Conservation (phyloP, 2,113 vertebrate genomes). For the Muntiacus reevesi region DNA sequence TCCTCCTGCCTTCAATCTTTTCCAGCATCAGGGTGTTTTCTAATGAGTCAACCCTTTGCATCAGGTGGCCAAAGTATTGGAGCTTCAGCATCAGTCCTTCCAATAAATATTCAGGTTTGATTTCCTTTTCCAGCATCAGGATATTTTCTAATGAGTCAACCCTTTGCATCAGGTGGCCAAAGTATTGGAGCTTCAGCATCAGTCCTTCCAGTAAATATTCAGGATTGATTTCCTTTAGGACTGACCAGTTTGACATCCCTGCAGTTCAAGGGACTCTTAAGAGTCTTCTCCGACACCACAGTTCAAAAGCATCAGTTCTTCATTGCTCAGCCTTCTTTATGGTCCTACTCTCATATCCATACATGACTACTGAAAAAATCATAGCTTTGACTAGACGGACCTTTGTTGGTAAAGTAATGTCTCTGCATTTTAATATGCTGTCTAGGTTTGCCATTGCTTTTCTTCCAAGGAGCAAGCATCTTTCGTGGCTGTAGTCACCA, state of each 20-base stretch:
- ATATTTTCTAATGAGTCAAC: not conserved
- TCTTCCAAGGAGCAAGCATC: too few species aligned
- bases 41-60: not conserved
- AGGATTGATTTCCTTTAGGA: not conserved
- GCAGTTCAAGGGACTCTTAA: not conserved
- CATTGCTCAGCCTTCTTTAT: not conserved
- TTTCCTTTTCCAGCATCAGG: not conserved
- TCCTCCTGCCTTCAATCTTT: not conserved
- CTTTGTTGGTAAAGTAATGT: too few species aligned
- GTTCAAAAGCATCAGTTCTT: not conserved
- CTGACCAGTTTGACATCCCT: not conserved
- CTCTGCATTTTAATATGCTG: too few species aligned
- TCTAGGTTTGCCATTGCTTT: too few species aligned
- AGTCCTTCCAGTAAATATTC: not conserved
- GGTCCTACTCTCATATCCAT: too few species aligned
- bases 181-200: not conserved
- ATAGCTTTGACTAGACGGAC: too few species aligned
- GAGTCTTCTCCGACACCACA: not conserved
- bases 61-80: not conserved
- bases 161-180: not conserved
- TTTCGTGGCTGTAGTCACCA: too few species aligned
- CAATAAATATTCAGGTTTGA: not conserved
- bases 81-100: not conserved
- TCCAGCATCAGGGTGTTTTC: not conserved
- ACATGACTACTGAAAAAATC: too few species aligned